Percentiles rank a stretch among this genome's conserved stretches.
Conservation (phyloP, 2,888 invertebrate genomes). For the Nymphalis urticae region DNA sequence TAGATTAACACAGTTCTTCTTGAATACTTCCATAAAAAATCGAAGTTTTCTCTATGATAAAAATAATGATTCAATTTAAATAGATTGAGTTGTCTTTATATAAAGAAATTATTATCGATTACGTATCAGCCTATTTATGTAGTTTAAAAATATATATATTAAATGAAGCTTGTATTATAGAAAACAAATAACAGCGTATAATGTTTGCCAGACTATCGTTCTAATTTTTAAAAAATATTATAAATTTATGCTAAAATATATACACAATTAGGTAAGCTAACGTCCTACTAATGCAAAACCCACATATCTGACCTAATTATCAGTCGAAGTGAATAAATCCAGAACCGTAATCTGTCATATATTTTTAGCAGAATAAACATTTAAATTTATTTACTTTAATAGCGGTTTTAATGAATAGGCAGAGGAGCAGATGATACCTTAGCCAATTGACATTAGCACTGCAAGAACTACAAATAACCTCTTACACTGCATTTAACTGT, state of each 20-base stretch:
- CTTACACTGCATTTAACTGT: no score
- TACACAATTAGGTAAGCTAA: background rate
- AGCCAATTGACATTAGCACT: no score
- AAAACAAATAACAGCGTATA: conserved; percentile 3
- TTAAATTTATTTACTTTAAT: conserved; percentile 6
- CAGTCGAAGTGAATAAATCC: conserved; percentile 17
- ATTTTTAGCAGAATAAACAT: background rate
- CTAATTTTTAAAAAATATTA: conserved; percentile 17
- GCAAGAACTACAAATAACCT: no score
- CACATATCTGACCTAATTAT: conserved; percentile 30
- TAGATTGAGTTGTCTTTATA: no score
- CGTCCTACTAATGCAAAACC: conserved; percentile 15
- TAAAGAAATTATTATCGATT: no score
- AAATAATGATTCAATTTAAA: no score
- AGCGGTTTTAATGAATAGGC: background rate
- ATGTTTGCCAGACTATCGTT: conserved; percentile 12
- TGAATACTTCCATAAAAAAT: no score
- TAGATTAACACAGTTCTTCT: no score
- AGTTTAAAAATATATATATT: no score
- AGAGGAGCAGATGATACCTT: no score
- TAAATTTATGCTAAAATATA: background rate
- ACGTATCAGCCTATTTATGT: no score
- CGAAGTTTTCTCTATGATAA: no score
- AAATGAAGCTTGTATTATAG: background rate
- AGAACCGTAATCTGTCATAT: conserved; percentile 26